These are phyloP conservation scores for Saccopteryx bilineata DNA, from an alignment of 2,113 vertebrate species.

Conservation along the genomic window DNA sequence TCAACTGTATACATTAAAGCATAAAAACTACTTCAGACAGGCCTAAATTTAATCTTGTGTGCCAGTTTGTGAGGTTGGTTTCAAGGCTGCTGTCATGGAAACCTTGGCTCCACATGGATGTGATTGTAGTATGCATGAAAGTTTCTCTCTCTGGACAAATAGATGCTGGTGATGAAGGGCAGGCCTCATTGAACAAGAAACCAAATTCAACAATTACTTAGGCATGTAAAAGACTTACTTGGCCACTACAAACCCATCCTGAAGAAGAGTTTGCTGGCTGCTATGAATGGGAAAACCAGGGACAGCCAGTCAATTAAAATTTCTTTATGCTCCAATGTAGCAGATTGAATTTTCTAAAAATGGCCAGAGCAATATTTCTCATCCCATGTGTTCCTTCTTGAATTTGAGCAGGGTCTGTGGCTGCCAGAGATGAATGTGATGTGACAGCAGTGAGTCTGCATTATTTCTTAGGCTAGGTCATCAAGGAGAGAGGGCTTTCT, in stretches of 20 bases:
- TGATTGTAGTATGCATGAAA: constrained; percentile 49
- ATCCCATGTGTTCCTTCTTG: background rate
- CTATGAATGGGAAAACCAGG: constrained; percentile 94
- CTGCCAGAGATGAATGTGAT: background rate
- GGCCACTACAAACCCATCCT: constrained; percentile 94
- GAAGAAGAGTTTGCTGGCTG: constrained; percentile 95
- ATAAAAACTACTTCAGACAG: background rate
- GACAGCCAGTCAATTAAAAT: constrained; percentile 93
- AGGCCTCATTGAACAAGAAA: constrained; percentile 82
- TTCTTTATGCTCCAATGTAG: constrained; percentile 87
- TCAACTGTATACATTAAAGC: background rate
- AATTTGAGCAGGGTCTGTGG: background rate
- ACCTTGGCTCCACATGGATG: background rate
- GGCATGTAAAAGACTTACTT: constrained; percentile 95
- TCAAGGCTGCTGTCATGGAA: constrained; percentile 44
- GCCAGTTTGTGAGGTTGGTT: background rate
- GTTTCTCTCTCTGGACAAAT: constrained; percentile 42
- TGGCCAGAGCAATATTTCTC: background rate
- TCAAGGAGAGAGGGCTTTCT: background rate
- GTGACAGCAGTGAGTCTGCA: background rate
- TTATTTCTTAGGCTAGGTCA: background rate
- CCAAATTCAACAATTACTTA: constrained; percentile 87
- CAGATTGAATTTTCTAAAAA: constrained; percentile 63
- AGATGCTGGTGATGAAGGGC: constrained; percentile 37
- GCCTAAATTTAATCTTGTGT: background rate